These are phyloP conservation scores for Thaumetopoea pityocampa DNA, from an alignment of 1,140 invertebrate genomes.

Conservation along the genomic window DNA sequence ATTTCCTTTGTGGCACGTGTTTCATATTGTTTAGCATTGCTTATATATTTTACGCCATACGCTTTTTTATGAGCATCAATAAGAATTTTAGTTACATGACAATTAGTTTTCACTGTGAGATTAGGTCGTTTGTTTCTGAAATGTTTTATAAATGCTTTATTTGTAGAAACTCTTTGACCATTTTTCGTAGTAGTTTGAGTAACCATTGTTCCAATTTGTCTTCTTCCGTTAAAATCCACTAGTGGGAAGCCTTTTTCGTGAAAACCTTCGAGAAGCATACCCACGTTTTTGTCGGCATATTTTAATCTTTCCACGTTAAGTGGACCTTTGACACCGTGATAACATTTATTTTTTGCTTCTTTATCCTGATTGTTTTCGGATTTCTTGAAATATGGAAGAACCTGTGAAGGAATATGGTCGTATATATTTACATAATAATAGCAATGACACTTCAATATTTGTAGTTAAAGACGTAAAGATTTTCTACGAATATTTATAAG, in stretches of 20 bases:
- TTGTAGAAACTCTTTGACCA: constrained; percentile 83
- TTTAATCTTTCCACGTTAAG: constrained; percentile 71
- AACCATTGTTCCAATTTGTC: constrained; percentile 77
- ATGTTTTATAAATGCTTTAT: constrained; percentile 83
- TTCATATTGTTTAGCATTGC: constrained; percentile 72
- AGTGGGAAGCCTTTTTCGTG: constrained; percentile 75
- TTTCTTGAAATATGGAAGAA: constrained; percentile 87
- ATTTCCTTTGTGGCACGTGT: constrained; percentile 81
- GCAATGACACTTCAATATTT: too few species aligned
- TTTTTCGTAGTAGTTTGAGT: constrained; percentile 76
- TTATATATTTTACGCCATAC: constrained; percentile 80
- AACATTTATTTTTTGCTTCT: constrained; percentile 55
- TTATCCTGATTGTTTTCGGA: constrained; percentile 79
- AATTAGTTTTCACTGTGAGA: constrained; percentile 80
- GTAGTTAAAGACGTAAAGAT: too few species aligned
- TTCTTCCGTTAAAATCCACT: constrained; percentile 75
- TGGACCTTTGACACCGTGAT: constrained; percentile 76
- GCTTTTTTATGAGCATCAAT: constrained; percentile 81
- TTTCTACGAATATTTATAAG: too few species aligned
- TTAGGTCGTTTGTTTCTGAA: constrained; percentile 81
- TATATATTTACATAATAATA: too few species aligned
- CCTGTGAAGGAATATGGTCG: constrained; percentile 39
- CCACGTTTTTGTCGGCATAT: constrained; percentile 52
- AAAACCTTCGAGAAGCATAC: constrained; percentile 75
- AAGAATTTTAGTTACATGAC: constrained; percentile 82